phyloP scores from a whole-genome alignment of 2,888 invertebrate genomes.

The Ophion ellenae region DNA sequence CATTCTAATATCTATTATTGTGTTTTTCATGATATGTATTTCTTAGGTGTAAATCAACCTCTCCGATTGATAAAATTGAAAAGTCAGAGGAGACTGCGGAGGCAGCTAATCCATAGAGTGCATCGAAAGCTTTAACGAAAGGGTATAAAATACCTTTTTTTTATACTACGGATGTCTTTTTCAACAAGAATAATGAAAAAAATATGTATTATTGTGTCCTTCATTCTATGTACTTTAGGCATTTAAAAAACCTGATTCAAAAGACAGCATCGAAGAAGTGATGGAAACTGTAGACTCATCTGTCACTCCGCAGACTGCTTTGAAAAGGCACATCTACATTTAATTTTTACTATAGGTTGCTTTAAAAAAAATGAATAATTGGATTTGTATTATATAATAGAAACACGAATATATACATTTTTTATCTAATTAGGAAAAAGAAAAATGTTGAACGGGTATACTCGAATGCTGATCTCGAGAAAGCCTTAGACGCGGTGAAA shows the following conservation, averaged over 20 bases:
- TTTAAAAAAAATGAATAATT: too few species aligned
- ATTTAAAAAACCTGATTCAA: constrained; percentile 3
- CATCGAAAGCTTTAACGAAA: constrained; percentile 10
- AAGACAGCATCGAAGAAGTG: constrained; percentile 3
- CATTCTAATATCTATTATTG: not conserved
- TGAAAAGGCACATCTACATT: constrained; percentile 63
- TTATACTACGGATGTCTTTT: constrained; percentile 26
- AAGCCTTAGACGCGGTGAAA: constrained; percentile 36
- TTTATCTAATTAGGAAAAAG: not conserved
- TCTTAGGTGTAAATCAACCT: not conserved
- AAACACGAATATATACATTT: too few species aligned
- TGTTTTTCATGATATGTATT: not conserved
- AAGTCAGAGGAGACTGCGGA: constrained; percentile 36
- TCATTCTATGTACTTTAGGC: constrained; percentile 28
- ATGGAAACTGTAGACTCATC: too few species aligned
- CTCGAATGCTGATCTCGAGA: constrained; percentile 33
- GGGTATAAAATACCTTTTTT: constrained; percentile 42
- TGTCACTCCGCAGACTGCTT: constrained; percentile 10
- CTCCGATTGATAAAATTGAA: not conserved
- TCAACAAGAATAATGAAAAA: constrained; percentile 22
- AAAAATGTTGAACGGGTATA: constrained; percentile 10
- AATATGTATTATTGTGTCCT: constrained; percentile 25
- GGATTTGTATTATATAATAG: too few species aligned
- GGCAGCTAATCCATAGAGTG: constrained; percentile 2
- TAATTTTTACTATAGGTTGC: too few species aligned